Conservation (phyloP, 2,888 invertebrate species). For the Matsumyia berberina region DNA sequence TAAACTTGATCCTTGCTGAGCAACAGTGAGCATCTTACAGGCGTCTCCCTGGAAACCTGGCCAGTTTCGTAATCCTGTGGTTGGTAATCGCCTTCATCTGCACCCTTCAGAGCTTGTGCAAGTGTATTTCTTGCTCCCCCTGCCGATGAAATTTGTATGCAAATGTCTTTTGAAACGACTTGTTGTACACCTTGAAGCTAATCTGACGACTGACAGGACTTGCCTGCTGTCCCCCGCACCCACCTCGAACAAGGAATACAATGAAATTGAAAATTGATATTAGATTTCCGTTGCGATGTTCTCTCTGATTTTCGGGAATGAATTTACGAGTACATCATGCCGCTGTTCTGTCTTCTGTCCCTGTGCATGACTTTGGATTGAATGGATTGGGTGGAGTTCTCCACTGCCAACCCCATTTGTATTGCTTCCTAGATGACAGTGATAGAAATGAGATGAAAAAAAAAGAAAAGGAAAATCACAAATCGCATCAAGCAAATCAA, state of each 20-base stretch:
- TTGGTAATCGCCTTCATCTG: slow-evolving; percentile 27
- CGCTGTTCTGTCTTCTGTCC: neutral
- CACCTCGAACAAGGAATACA: slow-evolving; percentile 28
- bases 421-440: slow-evolving; percentile 31
- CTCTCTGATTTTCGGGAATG: slow-evolving; percentile 62
- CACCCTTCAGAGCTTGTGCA: neutral
- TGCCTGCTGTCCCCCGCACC: neutral
- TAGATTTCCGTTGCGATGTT: slow-evolving; percentile 69
- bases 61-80: slow-evolving; percentile 32
- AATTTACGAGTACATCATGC: slow-evolving; percentile 19
- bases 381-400: neutral
- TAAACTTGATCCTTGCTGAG: slow-evolving; percentile 55
- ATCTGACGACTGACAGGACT: slow-evolving; percentile 71
- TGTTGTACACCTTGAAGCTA: slow-evolving; percentile 71
- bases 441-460: slow-evolving; percentile 35
- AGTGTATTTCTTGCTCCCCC: slow-evolving; percentile 4
- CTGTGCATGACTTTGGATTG: neutral
- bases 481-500: slow-evolving; percentile 76
- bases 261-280: slow-evolving; percentile 75
- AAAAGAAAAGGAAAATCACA: slow-evolving; percentile 61
- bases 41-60: slow-evolving; percentile 30
- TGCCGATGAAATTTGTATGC: slow-evolving; percentile 69
- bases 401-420: slow-evolving; percentile 15
- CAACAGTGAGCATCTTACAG: slow-evolving; percentile 24
- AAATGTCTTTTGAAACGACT: slow-evolving; percentile 68